Base-by-base conservation (phyloP, 2,797 vertebrate species). In the Dendrocincla fuliginosa region DNA sequence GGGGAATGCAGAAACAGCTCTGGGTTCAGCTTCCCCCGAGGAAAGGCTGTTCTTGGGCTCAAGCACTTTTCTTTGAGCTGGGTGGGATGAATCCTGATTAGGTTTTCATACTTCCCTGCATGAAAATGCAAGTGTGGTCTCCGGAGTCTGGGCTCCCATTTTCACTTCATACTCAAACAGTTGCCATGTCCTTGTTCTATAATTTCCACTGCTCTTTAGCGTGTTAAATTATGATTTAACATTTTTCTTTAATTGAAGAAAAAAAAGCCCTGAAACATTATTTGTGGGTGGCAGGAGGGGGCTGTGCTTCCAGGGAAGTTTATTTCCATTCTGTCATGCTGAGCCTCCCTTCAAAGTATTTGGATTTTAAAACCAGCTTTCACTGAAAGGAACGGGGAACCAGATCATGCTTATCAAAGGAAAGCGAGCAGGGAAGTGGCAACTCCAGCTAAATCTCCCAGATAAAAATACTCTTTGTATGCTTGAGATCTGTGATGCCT, bases 281-380 rank as follows among this genome's bases (percentile, higher is more conserved):
- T 56, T 87, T 83, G 83, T 87, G 71, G 60, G 60, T 77, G 71
- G 87, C 53, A 63, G 37, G 74, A 86, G 33, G 49, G 37, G 35
- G 53, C 74, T 90, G 67, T 56, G 42, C 60, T 94, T 94, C 73
- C 78, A 89, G 33, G 77, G 61, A 94, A 91, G 67, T 95, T 95
- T 91, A 93, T 95, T 97, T 96, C 80, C 60, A 87, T 91, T 92
- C 75, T 89, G 79, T 87, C 82, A 73, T 79, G 73, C 78, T 89
- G 75, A 87, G 69, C 61, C 8, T 93, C 49, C 60, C 61, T 91
- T 95, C 90, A 75, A 89, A 88, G 82, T 79, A 82, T 82, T 89
- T 90, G 84, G 70, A 91, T 87, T 93, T 96, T 92, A 94, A 88
- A 95, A 65, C 12, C 12, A 85, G 86, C 78, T 92, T 93, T 81